These are phyloP conservation scores for Prolemur simus DNA, from an alignment of 2,113 vertebrate species.

Conservation along the genomic window DNA sequence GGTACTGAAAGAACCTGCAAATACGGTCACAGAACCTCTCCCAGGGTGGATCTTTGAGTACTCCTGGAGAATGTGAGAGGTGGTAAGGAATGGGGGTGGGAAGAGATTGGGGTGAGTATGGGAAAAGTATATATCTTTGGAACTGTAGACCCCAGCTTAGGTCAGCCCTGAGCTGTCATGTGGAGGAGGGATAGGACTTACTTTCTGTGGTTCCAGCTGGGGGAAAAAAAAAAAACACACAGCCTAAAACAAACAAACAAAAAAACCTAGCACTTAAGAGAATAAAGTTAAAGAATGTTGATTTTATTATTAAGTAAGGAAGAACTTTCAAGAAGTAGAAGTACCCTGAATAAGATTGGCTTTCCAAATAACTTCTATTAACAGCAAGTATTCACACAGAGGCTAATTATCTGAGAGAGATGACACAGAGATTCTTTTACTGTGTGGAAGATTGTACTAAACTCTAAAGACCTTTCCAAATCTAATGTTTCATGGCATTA, in stretches of 20 bases:
- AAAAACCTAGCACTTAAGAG: neutral
- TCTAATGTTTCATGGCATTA: neutral
- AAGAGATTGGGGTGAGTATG: neutral
- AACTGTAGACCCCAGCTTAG: neutral
- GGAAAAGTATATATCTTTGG: neutral
- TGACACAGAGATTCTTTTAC: neutral
- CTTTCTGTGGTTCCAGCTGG: neutral
- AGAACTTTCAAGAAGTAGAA: neutral
- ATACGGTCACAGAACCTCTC: neutral
- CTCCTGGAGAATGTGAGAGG: neutral
- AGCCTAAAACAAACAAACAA: neutral
- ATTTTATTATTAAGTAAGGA: neutral
- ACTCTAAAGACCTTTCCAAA: neutral
- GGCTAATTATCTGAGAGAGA: conserved; percentile 23
- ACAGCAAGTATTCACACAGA: conserved; percentile 28
- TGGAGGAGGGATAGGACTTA: neutral
- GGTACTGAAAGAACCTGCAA: neutral
- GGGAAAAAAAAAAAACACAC: neutral
- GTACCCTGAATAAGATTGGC: neutral
- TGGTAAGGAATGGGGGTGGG: neutral
- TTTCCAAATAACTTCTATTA: conserved; percentile 50
- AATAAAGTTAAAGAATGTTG: neutral
- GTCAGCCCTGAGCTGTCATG: neutral
- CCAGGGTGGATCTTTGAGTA: neutral
- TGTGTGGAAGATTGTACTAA: conserved; percentile 17